phyloP scores from a whole-genome alignment of 2,113 vertebrate species.

The Pteronura brasiliensis region DNA sequence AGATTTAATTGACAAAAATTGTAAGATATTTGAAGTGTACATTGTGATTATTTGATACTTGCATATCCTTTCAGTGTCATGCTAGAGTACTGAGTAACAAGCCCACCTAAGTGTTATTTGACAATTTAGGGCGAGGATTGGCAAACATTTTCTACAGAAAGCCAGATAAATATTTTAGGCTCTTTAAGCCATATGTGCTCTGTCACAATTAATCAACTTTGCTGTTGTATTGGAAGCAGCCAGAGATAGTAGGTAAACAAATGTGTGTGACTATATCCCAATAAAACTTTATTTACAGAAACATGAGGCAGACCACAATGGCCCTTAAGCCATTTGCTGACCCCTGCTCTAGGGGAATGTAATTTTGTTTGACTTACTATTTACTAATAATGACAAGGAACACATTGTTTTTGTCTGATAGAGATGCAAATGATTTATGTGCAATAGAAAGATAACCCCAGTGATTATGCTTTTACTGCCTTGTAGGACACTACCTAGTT shows the following conservation, averaged over 20 bases:
- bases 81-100: background rate
- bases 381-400: background rate
- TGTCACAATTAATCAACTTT: background rate
- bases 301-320: background rate
- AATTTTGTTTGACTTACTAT: background rate
- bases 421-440: background rate
- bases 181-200: background rate
- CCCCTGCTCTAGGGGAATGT: background rate
- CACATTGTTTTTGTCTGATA: background rate
- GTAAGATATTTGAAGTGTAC: background rate
- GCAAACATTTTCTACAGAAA: background rate
- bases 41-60: background rate
- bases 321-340: background rate
- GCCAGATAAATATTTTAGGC: background rate
- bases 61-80: background rate
- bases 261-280: background rate
- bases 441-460: background rate
- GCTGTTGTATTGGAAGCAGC: background rate
- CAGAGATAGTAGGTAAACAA: background rate
- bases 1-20: background rate
- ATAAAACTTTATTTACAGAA: conserved; percentile 37
- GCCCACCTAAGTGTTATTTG: background rate
- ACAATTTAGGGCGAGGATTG: background rate
- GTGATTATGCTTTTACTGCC: background rate
- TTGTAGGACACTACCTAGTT: background rate